A percentile compares a stretch with the other conserved stretches of the same genome.
These are phyloP conservation scores for Tapirus terrestris DNA, from an alignment of 2,113 vertebrate genomes.

Conservation along the genomic window DNA sequence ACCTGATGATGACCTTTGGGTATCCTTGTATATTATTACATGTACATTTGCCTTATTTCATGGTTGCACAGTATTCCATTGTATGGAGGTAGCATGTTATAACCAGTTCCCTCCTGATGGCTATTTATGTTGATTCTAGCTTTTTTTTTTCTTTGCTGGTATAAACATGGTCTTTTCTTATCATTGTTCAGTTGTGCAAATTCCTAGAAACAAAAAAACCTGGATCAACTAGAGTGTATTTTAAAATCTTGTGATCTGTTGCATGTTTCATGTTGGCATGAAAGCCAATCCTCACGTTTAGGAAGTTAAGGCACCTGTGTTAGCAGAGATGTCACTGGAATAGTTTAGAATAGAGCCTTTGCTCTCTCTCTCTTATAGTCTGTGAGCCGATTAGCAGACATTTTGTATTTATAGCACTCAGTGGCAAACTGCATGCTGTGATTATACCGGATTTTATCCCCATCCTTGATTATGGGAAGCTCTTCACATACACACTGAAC, in stretches of 20 bases:
- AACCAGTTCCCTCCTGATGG: not conserved
- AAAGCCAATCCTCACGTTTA: not conserved
- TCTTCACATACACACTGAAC: slow-evolving; percentile 11
- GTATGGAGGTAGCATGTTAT: not conserved
- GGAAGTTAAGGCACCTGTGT: not conserved
- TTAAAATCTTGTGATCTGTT: slow-evolving; percentile 27
- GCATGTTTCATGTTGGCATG: not conserved
- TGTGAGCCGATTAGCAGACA: not conserved
- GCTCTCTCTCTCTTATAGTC: not conserved
- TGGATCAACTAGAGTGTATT: not conserved
- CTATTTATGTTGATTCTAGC: not conserved
- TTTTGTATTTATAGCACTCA: not conserved
- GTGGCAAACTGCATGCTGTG: not conserved
- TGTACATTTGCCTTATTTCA: not conserved
- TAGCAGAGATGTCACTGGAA: not conserved
- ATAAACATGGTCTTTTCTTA: not conserved
- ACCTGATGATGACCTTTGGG: not conserved
- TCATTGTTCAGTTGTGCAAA: not conserved
- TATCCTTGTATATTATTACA: not conserved
- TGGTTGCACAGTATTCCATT: not conserved
- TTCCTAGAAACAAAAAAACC: not conserved
- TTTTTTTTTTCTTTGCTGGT: not conserved
- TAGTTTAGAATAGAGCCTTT: not conserved
- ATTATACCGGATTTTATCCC: not conserved
- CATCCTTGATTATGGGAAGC: not conserved